Evolutionary conservation across 2,113 vertebrate genomes (phyloP).

Genomic region (Hippocampus comes): DNA sequence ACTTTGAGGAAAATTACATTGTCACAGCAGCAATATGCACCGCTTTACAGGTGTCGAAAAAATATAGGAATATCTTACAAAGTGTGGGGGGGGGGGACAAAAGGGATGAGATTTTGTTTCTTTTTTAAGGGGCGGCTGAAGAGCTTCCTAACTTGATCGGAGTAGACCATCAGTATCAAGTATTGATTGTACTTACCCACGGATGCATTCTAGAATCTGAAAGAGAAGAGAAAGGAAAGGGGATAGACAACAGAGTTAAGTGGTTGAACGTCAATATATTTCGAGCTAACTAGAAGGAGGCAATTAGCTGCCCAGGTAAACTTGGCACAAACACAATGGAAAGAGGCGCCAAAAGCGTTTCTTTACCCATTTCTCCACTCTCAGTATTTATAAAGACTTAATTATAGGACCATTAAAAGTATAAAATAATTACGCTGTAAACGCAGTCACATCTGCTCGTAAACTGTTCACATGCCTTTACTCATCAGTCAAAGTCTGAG

Average conservation of each 20-base stretch:
- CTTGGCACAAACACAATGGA: not conserved
- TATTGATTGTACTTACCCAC: not conserved
- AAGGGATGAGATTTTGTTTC: too few species aligned
- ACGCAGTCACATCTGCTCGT: not conserved
- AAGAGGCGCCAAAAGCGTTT: not conserved
- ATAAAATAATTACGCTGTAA: not conserved
- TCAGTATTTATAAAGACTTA: not conserved
- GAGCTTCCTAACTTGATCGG: not conserved
- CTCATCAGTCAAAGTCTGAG: too few species aligned
- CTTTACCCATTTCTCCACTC: not conserved
- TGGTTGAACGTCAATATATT: not conserved
- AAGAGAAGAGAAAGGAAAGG: not conserved
- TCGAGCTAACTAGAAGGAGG: not conserved
- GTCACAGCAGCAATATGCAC: too few species aligned
- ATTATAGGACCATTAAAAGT: not conserved
- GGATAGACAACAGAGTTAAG: not conserved
- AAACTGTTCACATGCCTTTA: too few species aligned
- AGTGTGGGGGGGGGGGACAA: too few species aligned
- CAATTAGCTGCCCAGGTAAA: not conserved
- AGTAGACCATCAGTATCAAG: not conserved
- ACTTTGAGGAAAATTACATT: too few species aligned
- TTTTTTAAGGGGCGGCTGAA: too few species aligned
- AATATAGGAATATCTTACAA: too few species aligned
- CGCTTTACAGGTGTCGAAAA: too few species aligned
- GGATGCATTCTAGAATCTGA: not conserved